Evolutionary conservation across 1,140 invertebrate species (phyloP), one percentile per base, ranked within the genome.

Genomic region (Drosophila lacertosa): DNA sequence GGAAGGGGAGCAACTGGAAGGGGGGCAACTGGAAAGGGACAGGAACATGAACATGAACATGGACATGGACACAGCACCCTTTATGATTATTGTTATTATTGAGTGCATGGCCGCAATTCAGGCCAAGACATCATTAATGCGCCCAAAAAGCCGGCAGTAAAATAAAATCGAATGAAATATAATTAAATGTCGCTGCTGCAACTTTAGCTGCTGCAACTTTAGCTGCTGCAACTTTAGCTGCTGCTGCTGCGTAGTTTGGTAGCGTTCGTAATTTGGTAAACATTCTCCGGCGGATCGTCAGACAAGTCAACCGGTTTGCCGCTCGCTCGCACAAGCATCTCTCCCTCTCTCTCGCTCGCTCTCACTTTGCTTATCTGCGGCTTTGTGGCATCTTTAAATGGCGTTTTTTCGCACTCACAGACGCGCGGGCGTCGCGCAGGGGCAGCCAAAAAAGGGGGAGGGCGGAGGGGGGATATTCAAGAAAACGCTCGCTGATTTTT

Each of bases 11-110:
- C n/a, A n/a, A n/a, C n/a, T n/a, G n/a, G n/a, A n/a, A n/a, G n/a
- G n/a, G n/a, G n/a, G n/a, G n/a, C n/a, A n/a, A n/a, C n/a, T 63
- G 39, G 15, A 54, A n/a, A 40, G 15, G 59, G 54, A 70, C 57
- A 44, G 45, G 77, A 48, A 51, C 51, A 53, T 57, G 50, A 48
- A 63, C 45, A 32, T 57, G 55, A 54, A 68, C 69, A 40, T 40
- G 58, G 47, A 18, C 39, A 51, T 51, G 75, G 62, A 54, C 76
- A 71, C 65, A 53, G 74, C 58, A 51, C 67, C 81, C 77, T 86
- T 86, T 86, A 86, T 86, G 82, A 86, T 86, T 86, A 86, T 86
- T 86, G 81, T 86, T 86, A 86, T 86, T 86, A 86, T 86, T 86
- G 82, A 86, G 81, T 81, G 82, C 81, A 81, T 84, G 81, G 69